Conservation (phyloP, 2,113 vertebrate genomes). For the Elaphurus davidianus region DNA sequence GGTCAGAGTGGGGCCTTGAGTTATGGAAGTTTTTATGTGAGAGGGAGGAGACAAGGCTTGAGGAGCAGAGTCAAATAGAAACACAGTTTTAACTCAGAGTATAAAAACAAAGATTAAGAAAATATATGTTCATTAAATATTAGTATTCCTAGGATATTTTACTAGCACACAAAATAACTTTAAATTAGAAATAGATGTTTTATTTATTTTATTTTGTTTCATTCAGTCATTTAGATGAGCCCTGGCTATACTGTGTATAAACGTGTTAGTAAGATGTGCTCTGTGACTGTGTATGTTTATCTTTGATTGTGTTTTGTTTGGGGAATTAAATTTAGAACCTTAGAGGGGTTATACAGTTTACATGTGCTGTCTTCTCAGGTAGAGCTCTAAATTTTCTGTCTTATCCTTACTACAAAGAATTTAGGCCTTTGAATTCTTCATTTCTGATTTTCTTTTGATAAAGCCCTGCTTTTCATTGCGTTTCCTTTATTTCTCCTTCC, state of each 20-base stretch:
- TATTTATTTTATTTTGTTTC: neutral
- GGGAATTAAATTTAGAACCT: neutral
- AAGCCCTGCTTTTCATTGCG: conserved; percentile 1
- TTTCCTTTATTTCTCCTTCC: neutral
- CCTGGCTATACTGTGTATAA: neutral
- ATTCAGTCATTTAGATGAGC: neutral
- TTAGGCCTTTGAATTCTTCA: neutral
- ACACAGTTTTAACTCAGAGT: neutral
- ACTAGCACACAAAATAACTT: neutral
- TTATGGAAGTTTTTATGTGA: neutral
- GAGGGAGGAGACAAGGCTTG: neutral
- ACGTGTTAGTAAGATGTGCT: neutral
- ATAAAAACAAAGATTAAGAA: neutral
- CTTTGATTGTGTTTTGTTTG: neutral
- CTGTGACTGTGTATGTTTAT: neutral
- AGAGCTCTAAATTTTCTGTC: neutral
- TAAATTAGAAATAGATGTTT: neutral
- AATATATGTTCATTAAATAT: conserved; percentile 16
- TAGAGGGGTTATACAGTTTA: neutral
- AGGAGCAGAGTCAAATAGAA: neutral
- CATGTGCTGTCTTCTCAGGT: neutral
- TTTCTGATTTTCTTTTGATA: conserved; percentile 19
- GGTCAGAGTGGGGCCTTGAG: neutral
- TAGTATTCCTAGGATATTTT: neutral
- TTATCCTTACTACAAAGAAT: neutral